Conservation (phyloP, 2,113 vertebrate genomes). For the Hymenochirus boettgeri region DNA sequence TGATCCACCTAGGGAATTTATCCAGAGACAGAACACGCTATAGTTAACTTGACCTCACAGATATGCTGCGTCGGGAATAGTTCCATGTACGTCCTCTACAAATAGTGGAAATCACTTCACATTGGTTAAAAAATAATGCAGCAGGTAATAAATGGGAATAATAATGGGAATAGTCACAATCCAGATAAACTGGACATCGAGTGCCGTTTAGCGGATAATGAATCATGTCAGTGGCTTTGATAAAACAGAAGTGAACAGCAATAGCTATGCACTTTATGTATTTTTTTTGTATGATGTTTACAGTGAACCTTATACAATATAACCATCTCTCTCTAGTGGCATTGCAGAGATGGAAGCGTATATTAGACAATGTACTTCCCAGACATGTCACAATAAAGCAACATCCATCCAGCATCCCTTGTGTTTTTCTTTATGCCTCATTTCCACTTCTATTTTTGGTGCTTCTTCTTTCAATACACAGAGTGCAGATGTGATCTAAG, state of each 20-base stretch:
- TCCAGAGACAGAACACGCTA: neutral
- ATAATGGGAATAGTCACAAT: constrained; percentile 6
- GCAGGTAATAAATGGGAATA: constrained; percentile 1
- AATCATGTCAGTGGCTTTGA: constrained; percentile 10
- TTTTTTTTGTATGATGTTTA: constrained; percentile 20
- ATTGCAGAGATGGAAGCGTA: constrained; percentile 1
- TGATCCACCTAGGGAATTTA: constrained; percentile 19
- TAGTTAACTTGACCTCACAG: constrained; percentile 17
- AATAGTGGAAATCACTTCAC: constrained; percentile 25
- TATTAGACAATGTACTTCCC: neutral
- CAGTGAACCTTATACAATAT: constrained; percentile 5
- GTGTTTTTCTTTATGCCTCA: neutral
- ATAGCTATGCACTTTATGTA: constrained; percentile 9
- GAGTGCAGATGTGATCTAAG: neutral
- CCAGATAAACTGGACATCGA: constrained; percentile 11
- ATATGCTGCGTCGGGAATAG: neutral
- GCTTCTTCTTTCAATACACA: neutral
- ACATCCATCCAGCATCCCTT: neutral
- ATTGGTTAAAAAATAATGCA: constrained; percentile 14
- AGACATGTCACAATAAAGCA: neutral
- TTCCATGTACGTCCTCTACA: constrained; percentile 3
- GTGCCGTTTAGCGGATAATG: constrained; percentile 13
- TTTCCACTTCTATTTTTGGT: neutral
- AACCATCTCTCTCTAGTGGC: constrained; percentile 17
- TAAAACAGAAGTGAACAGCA: constrained; percentile 13